Evolutionary conservation across 1,140 invertebrate species (phyloP).

Genomic region (Formica exsecta): DNA sequence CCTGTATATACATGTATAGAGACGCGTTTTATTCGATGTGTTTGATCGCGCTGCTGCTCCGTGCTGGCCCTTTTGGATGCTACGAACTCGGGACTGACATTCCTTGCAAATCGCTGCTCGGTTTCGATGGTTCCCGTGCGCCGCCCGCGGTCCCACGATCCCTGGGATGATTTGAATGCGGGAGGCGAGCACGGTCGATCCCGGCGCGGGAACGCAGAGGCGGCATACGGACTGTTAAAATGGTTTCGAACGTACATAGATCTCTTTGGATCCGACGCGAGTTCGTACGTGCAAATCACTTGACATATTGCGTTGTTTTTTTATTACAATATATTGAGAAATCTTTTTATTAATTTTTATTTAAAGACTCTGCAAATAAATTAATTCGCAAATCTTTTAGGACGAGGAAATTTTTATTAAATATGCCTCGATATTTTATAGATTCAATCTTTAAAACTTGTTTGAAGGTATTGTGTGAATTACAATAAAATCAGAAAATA

Average conservation of each 20-base stretch:
- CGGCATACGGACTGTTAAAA: slow-evolving; percentile 55
- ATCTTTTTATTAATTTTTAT: background rate
- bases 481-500: too few relatives aligned
- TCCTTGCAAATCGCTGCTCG: slow-evolving; percentile 68
- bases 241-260: slow-evolving; percentile 28
- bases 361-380: background rate
- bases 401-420: background rate
- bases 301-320: background rate
- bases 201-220: slow-evolving; percentile 42
- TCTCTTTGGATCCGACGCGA: slow-evolving; percentile 32
- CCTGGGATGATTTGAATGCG: slow-evolving; percentile 70
- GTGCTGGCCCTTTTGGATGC: slow-evolving; percentile 25
- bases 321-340: background rate
- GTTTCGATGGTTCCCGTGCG: slow-evolving; percentile 67
- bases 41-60: slow-evolving; percentile 7
- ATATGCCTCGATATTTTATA: background rate
- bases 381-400: background rate
- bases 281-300: background rate
- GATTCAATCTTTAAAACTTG: too few relatives aligned
- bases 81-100: slow-evolving; percentile 61
- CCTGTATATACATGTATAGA: background rate
- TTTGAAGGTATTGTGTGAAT: too few relatives aligned
- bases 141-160: slow-evolving; percentile 69
- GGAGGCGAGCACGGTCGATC: slow-evolving; percentile 30
- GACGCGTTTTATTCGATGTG: background rate